These are phyloP conservation scores for Lipotes vexillifer DNA, from an alignment of 2,113 vertebrate genomes.

Conservation along the genomic window DNA sequence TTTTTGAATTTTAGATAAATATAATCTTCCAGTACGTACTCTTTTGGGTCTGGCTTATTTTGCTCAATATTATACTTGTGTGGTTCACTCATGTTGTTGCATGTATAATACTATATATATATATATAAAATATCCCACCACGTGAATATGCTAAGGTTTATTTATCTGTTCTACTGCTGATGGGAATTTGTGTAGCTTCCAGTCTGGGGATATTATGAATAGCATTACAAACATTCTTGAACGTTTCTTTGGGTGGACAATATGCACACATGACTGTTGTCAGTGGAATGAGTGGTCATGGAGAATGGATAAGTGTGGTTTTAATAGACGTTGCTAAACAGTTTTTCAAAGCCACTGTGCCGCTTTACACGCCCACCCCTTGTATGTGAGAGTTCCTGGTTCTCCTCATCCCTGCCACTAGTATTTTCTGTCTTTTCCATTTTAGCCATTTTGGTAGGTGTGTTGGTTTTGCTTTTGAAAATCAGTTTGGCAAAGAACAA, in stretches of 20 bases:
- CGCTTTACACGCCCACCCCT: not conserved
- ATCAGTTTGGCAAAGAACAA: not conserved
- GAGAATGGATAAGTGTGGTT: not conserved
- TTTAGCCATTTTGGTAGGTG: not conserved
- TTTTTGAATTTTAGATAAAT: not conserved
- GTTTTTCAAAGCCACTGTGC: not conserved
- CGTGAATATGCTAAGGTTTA: not conserved
- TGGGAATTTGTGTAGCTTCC: not conserved
- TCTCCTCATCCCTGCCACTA: not conserved
- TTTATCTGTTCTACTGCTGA: not conserved
- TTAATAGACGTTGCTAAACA: not conserved
- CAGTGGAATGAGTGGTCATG: not conserved
- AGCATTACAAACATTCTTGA: not conserved
- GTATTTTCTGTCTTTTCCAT: not conserved
- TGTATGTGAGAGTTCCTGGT: not conserved
- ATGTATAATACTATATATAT: not conserved
- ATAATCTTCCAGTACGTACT: not conserved
- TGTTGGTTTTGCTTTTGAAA: conserved; percentile 2
- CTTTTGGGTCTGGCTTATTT: not conserved
- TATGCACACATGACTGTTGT: not conserved
- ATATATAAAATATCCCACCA: not conserved
- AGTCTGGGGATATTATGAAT: not conserved
- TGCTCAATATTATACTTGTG: not conserved
- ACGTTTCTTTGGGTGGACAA: not conserved
- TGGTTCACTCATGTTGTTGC: not conserved